Evolutionary conservation across 1,140 invertebrate species (phyloP).

Genomic region (Aradophagus sp.): DNA sequence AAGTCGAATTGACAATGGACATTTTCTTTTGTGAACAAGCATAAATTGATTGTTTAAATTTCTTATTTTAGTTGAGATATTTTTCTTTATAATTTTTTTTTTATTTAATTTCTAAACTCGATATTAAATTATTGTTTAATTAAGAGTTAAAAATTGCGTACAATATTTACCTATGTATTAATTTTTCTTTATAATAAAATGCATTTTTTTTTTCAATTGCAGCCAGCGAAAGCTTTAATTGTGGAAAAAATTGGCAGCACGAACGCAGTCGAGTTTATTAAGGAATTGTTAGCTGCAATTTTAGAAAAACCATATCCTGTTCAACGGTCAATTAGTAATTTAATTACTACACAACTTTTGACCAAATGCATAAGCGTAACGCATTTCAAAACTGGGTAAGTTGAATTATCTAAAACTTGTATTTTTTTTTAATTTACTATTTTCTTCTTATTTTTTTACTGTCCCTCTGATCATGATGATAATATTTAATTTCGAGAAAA

Average conservation of each 20-base stretch:
- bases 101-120: too few species aligned
- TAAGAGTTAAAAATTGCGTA: background rate
- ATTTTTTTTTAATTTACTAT: slow-evolving; percentile 5
- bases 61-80: background rate
- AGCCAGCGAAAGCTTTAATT: slow-evolving; percentile 15
- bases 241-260: slow-evolving; percentile 3
- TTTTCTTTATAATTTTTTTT: background rate
- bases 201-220: slow-evolving; percentile 5
- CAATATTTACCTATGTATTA: slow-evolving; percentile 1
- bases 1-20: slow-evolving; percentile 57
- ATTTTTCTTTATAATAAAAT: too few species aligned
- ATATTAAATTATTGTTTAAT: too few species aligned
- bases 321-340: slow-evolving; percentile 41
- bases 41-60: background rate
- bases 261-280: slow-evolving; percentile 32
- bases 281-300: slow-evolving; percentile 53
- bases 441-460: background rate
- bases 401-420: slow-evolving; percentile 11
- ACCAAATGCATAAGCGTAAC: slow-evolving; percentile 46
- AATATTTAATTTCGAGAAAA: slow-evolving; percentile 52
- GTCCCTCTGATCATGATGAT: slow-evolving; percentile 20
- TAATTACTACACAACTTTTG: slow-evolving; percentile 52
- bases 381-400: slow-evolving; percentile 61
- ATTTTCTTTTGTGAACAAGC: slow-evolving; percentile 14
- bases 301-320: slow-evolving; percentile 54